Base-by-base conservation (phyloP, 2,888 invertebrate genomes). In the Petrolisthes cinctipes region DNA sequence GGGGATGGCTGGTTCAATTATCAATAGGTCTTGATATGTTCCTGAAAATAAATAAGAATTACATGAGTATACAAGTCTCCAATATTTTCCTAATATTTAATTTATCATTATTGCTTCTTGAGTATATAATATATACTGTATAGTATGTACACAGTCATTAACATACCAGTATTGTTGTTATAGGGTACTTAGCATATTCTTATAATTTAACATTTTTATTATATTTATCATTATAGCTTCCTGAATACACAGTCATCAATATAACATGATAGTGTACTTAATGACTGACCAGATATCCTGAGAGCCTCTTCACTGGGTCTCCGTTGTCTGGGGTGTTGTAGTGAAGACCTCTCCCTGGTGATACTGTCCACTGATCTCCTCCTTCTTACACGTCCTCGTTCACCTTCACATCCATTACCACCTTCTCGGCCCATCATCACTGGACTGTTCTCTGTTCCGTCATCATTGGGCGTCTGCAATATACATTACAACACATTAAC, bases 351-450 rank as follows among this genome's bases (percentile, higher is more conserved):
- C 23, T 7, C 14, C 56, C 76, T 23, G 54, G 88, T 88, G 56
- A 89, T 87, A 66, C 87, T 89, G 76, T 89, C 89, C 37, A 87
- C 87, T 37, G 89, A 89, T 61, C 87, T 80, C 66, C 89, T 75
- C 23, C 89, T 9, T 53, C 57, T 73, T 51, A 85, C 82, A 37
- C 85, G 37, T 11, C 81, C 75, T 56, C 78, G 7, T 37, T 23
- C 57, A 61, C 71, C 56, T 9, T 71, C 71, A 79, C 79, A 37
- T 5, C 66, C 68, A 61, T 73, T n/a, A 4, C 37, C 53, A 57
- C 56, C 56, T 53, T 14, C 73, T 14, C 56, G 53, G 61, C 57
- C 68, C 54, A 61, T 20, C 5, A 20, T 54, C 37, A 57, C 53
- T 23, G 14, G 53, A 14, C 53, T 53, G 9, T 20, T 75, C 23